Percentiles rank a stretch among this genome's conserved stretches.
Evolutionary conservation across 2,113 vertebrate genomes (phyloP).

Genomic region (Salvator merianae): DNA sequence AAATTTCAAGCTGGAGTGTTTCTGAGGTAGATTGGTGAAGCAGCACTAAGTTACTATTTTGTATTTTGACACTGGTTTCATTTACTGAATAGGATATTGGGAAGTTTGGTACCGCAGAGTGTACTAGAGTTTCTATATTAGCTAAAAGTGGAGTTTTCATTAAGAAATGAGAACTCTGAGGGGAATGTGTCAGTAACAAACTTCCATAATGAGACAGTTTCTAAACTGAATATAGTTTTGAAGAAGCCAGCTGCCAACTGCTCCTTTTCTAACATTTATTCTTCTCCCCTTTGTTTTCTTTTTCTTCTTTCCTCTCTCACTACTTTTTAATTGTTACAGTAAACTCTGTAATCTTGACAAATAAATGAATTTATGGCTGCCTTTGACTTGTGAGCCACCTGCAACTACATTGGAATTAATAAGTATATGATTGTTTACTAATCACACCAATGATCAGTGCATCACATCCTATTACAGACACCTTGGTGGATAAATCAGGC

Average conservation of each 20-base stretch:
- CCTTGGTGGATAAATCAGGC: no score
- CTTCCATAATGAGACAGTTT: slow-evolving; percentile 64
- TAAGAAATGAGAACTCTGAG: slow-evolving; percentile 61
- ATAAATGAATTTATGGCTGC: no score
- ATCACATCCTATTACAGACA: no score
- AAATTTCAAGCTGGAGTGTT: no score
- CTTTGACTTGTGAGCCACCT: no score
- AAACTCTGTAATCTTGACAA: not conserved
- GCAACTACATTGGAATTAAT: no score
- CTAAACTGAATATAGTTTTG: slow-evolving; percentile 57
- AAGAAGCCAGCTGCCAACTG: slow-evolving; percentile 64
- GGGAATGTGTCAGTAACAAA: slow-evolving; percentile 47
- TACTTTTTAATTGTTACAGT: slow-evolving; percentile 26
- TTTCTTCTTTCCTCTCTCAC: slow-evolving; percentile 59
- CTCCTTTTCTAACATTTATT: slow-evolving; percentile 62
- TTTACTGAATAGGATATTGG: not conserved
- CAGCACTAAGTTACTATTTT: not conserved
- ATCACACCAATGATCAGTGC: no score
- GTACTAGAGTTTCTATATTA: slow-evolving; percentile 46
- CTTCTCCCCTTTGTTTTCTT: slow-evolving; percentile 57
- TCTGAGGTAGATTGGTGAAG: no score
- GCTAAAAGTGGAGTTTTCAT: slow-evolving; percentile 60
- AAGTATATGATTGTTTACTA: no score
- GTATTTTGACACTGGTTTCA: not conserved
- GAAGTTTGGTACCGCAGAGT: slow-evolving; percentile 32